A percentile compares a stretch with the other conserved stretches of the same genome.
phyloP scores from a whole-genome alignment of 2,113 vertebrate species.

The Misgurnus mizolepis region DNA sequence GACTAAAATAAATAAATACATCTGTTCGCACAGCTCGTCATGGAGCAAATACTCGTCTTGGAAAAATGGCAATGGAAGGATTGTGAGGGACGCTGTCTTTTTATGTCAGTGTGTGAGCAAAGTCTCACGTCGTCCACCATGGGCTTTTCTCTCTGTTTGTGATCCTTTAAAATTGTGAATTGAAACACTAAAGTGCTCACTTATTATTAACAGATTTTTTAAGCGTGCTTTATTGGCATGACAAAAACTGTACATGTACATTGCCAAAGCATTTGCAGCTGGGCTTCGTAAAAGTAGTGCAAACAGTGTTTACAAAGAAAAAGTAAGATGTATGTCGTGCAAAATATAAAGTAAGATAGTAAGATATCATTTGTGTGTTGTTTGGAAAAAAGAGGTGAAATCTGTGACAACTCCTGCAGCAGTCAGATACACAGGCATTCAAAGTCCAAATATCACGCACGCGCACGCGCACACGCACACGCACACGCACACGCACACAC shows the following conservation, averaged over 20 bases:
- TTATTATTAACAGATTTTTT: too few species aligned
- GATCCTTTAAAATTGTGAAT: background rate
- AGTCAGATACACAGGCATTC: conserved; percentile 36
- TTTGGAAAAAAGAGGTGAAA: background rate
- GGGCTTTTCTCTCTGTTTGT: background rate
- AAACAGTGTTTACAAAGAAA: too few species aligned
- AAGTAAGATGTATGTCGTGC: too few species aligned
- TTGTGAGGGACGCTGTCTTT: conserved; percentile 6
- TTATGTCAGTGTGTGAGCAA: conserved; percentile 1
- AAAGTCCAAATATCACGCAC: conserved; percentile 52
- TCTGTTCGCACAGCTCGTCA: conserved; percentile 13
- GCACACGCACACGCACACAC: conserved; percentile 33
- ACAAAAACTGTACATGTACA: too few species aligned
- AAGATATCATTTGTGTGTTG: background rate
- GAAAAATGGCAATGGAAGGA: conserved; percentile 6
- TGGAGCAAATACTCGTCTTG: conserved; percentile 26
- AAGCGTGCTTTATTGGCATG: too few species aligned
- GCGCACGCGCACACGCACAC: conserved; percentile 30
- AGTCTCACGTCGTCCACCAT: background rate
- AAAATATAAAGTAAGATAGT: too few species aligned
- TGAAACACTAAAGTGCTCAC: too few species aligned
- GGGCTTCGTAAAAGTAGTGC: too few species aligned
- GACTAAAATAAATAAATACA: conserved; percentile 16
- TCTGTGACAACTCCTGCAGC: conserved; percentile 13
- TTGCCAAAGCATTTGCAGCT: too few species aligned